Conservation (phyloP, 1,140 invertebrate genomes). For the Orius insidiosus region DNA sequence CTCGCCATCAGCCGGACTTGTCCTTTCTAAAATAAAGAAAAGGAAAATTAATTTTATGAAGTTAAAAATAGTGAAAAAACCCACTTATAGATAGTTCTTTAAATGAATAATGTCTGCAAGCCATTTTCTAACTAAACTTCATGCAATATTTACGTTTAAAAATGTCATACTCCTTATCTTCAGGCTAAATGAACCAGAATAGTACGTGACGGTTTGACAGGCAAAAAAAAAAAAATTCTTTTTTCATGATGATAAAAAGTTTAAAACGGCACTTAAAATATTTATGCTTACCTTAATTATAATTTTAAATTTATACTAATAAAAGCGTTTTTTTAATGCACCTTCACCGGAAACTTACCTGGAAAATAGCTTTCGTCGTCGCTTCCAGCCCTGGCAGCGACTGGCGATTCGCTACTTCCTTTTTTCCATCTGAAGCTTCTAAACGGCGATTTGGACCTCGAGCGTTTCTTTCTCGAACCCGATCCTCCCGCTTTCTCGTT, state of each 20-base stretch:
- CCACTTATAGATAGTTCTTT: conserved; percentile 7
- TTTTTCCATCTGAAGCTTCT: conserved; percentile 80
- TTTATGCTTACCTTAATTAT: too few species aligned
- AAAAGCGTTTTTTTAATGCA: not conserved
- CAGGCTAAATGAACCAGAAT: too few species aligned
- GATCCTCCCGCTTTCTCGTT: conserved; percentile 24
- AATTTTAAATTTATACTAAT: too few species aligned
- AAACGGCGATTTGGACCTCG: conserved; percentile 78
- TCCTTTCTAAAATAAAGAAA: conserved; percentile 46
- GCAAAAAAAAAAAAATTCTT: too few species aligned
- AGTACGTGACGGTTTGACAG: too few species aligned
- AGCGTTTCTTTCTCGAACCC: conserved; percentile 48
- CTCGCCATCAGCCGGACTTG: conserved; percentile 56
- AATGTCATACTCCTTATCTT: too few species aligned
- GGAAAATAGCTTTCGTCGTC: conserved; percentile 55
- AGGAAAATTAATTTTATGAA: not conserved
- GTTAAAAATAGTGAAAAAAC: conserved; percentile 10
- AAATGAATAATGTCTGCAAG: conserved; percentile 13
- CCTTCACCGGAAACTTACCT: conserved; percentile 26
- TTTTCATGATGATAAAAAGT: too few species aligned
- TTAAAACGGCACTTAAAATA: too few species aligned
- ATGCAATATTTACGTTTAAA: too few species aligned
- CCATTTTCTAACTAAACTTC: conserved; percentile 1
- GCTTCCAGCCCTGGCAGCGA: conserved; percentile 33
- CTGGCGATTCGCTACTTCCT: conserved; percentile 19